Base-by-base conservation (phyloP, 1,140 invertebrate species). In the Diorhabda elongata region DNA sequence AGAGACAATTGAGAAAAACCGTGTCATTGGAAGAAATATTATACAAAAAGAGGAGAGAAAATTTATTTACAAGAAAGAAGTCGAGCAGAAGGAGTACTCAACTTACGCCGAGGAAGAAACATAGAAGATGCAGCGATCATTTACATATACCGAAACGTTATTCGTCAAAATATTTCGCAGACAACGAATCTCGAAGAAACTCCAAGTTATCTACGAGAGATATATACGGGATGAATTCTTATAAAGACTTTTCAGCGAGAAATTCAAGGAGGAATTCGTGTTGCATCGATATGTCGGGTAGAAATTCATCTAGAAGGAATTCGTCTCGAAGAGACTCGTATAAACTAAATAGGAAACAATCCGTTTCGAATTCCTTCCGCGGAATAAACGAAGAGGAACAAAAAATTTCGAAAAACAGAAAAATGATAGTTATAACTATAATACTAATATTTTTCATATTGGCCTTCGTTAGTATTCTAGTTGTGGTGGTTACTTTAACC, bases 401-500 rank as follows among this genome's bases (percentile, higher is more conserved):
- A 9, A 3, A 11, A 4, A 65, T 64, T 5, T 64, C 61, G 9
- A 67, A 69, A 59, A 56, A 65, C 26, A 68, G 72, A 58, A 73
- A 61, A 58, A 70, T 60, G 44, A 73, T 70, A 5, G 56, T 71
- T 2, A 70, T 66, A 5, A 52, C 52, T 7, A 73, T 73, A 8
- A 8, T 73, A n/a, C 64, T 26, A 59, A 69, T 63, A 8, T 73
- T 68, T 59, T 64, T 66, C 5, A 56, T 71, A 41, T 52, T 73
- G 43, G 58, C 69, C 26, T 70, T 58, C 43, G 41, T 73, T 11
- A 71, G 72, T 60, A 71, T 91, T 43, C 85, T 91, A 58, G 88
- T 88, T 70, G 88, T 91, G 74, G 85, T 91, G 73, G 84, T 91
- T 72, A 91, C 89, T 47, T 83, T 91, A 71, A 91, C 89, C 6